Base-by-base conservation (phyloP, 1,140 invertebrate genomes). In the Neocloeon triangulifer region DNA sequence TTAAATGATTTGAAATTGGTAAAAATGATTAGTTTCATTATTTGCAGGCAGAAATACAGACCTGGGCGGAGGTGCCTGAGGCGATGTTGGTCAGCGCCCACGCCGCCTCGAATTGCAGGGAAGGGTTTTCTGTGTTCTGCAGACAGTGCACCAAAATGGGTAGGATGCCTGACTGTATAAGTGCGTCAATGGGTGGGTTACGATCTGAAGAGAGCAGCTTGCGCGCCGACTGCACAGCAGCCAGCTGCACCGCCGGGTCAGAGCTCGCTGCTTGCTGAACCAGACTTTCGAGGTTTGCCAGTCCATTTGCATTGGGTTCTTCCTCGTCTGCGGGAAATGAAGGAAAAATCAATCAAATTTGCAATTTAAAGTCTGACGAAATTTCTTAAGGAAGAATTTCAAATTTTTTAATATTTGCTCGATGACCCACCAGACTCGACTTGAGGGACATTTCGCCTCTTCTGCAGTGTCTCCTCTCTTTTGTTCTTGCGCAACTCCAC, bases 71-170 rank as follows among this genome's bases (percentile, higher is more conserved):
- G 26, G 86, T 96, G 30, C 94, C 94, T 30, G 85, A 94, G 3
- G 94, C 94, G 47, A 99, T 98, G 50, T 99, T 99, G 40, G 94
- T 98, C 36, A 99, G 59, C 28, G 92, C 94, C 94, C 94, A 99
- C 10, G 92, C 88, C 37, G 92, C 88, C 62, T 98, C 94, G 56
- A 98, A 99, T 56, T 98, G 92, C 37, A 98, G 57, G 32, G 74
- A 71, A 25, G 89, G 79, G 51, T 66, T 62, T 42, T 89, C 75
- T 43, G 80, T 66, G 43, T 72, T 61, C 42, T 77, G 68, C 25
- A 98, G 62, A 58, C 89, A 97, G 38, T 68, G 61, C 22, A 97
- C 88, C 42, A 98, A 65, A 45, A 88, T 74, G 29, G 91, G 91
- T 37, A 99, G 64, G 49, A 98, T 89, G 29, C 84, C 85, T 54